Base-by-base conservation (phyloP, 1,140 invertebrate genomes). In the Drosophila virilis region DNA sequence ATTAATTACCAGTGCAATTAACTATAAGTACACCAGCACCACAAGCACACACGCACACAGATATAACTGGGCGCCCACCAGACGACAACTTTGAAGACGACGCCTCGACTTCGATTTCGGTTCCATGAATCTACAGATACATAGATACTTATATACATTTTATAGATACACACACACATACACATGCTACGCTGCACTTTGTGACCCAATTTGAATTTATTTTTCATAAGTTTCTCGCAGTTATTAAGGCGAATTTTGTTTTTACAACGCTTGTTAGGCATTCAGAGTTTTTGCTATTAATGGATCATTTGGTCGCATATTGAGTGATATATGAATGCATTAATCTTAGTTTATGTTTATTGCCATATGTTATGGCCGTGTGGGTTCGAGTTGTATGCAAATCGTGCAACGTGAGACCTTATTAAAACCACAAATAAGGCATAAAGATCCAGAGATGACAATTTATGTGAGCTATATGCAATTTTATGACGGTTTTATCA, bases 1-100 rank as follows among this genome's bases (percentile, higher is more conserved):
- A 90, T 90, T 90, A 90, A 90, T 90, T 90, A 86, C 86, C 82
- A 88, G 55, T 90, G 86, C 86, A 90, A 90, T 90, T 90, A 90
- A 90, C 77, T 85, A 90, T 80, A 86, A 90, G 85, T 86, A 89
- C 80, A 76, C 37, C 51, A 69, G 62, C 46, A 69, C 67, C 46
- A 69, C 67, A 46, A 64, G 61, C 66, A 46, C 42, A 42, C 51
- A 42, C 59, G 76, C 65, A 55, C 65, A 62, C 55, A 64, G 22
- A 67, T 32, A 50, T 8, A 22, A 3, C 10, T 12, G 40, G 35
- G 15, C 45, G 46, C 54, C 37, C 60, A 66, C 40, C 45, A 64
- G 61, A 38, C 52, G 62, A 50, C 54, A 60, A 43, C 48, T 15
- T 33, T 35, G 22, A 42, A 46, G 58, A 35, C 57, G 66, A 69